phyloP scores from a whole-genome alignment of 2,888 invertebrate species.

The Ditula angustiorana region DNA sequence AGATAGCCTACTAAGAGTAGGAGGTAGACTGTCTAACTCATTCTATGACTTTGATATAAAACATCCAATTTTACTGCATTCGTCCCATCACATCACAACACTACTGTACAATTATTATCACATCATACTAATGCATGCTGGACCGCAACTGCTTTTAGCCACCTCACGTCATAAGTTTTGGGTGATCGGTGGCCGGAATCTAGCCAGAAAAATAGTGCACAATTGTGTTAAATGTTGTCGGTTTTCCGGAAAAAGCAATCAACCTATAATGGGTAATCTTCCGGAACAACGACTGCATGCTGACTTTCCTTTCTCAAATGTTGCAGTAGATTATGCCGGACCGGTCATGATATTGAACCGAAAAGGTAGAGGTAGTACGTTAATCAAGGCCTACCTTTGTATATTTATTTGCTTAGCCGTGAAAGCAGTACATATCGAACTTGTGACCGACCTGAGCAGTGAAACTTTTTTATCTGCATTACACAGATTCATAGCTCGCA shows the following conservation, averaged over 20 bases:
- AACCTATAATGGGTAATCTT: slow-evolving; percentile 45
- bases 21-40: slow-evolving; percentile 38
- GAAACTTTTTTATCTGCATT: slow-evolving; percentile 41
- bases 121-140: slow-evolving; percentile 37
- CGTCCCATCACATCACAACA: slow-evolving; percentile 31
- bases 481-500: too few species aligned
- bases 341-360: slow-evolving; percentile 44
- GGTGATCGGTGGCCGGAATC: slow-evolving; percentile 39
- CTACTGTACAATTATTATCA: slow-evolving; percentile 34
- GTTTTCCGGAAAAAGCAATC: slow-evolving; percentile 34
- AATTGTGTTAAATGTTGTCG: slow-evolving; percentile 38
- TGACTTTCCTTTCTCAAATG: slow-evolving; percentile 41
- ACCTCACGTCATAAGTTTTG: slow-evolving; percentile 42
- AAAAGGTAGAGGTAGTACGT: slow-evolving; percentile 44
- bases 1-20: slow-evolving; percentile 38
- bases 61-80: slow-evolving; percentile 32
- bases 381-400: slow-evolving; percentile 43
- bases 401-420: slow-evolving; percentile 46
- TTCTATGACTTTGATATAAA: slow-evolving; percentile 24
- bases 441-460: slow-evolving; percentile 42
- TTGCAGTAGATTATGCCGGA: slow-evolving; percentile 45
- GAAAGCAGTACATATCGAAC: slow-evolving; percentile 45
- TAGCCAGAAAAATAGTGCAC: slow-evolving; percentile 37
- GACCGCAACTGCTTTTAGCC: slow-evolving; percentile 42
- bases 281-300: slow-evolving; percentile 41